phyloP scores from a whole-genome alignment of 2,797 vertebrate genomes.

The Geotrypetes seraphini region DNA sequence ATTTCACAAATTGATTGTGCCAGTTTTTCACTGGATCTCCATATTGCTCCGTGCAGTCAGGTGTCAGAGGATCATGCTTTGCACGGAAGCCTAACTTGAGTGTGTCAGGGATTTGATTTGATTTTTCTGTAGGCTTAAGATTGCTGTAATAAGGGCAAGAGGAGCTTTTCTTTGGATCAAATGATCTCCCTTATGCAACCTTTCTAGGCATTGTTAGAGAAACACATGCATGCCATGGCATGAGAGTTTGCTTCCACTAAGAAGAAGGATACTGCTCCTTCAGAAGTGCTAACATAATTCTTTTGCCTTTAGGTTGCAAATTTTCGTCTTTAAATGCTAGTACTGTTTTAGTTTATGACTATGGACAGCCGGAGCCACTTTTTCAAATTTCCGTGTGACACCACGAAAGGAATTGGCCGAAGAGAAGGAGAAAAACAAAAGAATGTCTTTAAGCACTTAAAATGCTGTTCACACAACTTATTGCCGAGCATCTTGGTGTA shows the following conservation, averaged over 20 bases:
- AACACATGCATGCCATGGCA: constrained; percentile 29
- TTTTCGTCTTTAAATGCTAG: constrained; percentile 54
- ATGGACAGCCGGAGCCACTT: constrained; percentile 63
- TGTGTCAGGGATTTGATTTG: neutral
- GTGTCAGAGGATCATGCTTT: constrained; percentile 6
- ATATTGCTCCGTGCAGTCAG: constrained; percentile 44
- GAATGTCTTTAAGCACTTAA: constrained; percentile 65
- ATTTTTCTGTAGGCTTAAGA: neutral
- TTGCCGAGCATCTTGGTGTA: constrained; percentile 68
- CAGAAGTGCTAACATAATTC: constrained; percentile 32
- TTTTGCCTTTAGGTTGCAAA: constrained; percentile 40
- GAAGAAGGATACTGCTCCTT: constrained; percentile 38
- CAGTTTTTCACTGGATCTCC: constrained; percentile 46
- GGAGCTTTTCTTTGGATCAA: neutral
- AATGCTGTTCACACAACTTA: constrained; percentile 75
- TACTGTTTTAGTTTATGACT: constrained; percentile 61
- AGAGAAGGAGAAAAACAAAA: constrained; percentile 50
- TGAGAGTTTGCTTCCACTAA: constrained; percentile 47
- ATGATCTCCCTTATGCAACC: constrained; percentile 9
- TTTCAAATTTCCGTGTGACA: constrained; percentile 55
- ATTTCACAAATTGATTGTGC: constrained; percentile 61
- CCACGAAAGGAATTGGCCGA: constrained; percentile 45
- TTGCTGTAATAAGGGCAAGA: neutral
- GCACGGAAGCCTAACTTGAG: constrained; percentile 6
- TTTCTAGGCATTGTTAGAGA: constrained; percentile 45